Conservation (phyloP, 2,797 vertebrate species). For the Coranthus polyacanthus region DNA sequence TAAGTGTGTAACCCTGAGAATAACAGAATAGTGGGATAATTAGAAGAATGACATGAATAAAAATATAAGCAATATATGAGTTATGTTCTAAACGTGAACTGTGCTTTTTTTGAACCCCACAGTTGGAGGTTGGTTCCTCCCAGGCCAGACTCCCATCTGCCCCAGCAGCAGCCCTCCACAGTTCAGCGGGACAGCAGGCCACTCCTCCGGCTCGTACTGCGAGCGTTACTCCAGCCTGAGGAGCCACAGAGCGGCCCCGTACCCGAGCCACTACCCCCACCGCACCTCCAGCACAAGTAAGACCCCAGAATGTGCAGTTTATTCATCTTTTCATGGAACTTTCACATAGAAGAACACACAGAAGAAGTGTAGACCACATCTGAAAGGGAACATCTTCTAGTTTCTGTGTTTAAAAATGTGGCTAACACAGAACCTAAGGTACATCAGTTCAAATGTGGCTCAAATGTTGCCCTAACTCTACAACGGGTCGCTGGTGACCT, state of each 20-base stretch:
- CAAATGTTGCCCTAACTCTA: too few species aligned
- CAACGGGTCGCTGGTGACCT: too few species aligned
- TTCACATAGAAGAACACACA: too few species aligned
- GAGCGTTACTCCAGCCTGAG: conserved; percentile 86
- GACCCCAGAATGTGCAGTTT: not conserved
- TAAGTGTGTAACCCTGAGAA: too few species aligned
- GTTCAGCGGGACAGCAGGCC: conserved; percentile 79
- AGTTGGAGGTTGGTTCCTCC: conserved; percentile 89
- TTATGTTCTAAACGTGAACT: fast-evolving
- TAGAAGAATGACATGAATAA: too few species aligned
- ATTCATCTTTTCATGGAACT: too few species aligned
- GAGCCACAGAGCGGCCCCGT: conserved; percentile 83
- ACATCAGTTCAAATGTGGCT: too few species aligned
- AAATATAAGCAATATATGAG: not conserved
- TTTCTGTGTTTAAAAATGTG: too few species aligned
- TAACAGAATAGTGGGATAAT: too few species aligned
- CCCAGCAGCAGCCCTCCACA: conserved; percentile 87
- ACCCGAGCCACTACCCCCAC: conserved; percentile 87
- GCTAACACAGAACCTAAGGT: too few species aligned
- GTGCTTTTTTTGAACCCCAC: not conserved
- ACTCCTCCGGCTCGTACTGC: conserved; percentile 86
- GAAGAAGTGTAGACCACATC: too few species aligned
- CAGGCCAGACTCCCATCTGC: conserved; percentile 84
- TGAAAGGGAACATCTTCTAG: too few species aligned
- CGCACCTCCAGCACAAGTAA: conserved; percentile 82